Evolutionary conservation across 2,888 invertebrate species (phyloP).

Genomic region (Salpingus planirostris): DNA sequence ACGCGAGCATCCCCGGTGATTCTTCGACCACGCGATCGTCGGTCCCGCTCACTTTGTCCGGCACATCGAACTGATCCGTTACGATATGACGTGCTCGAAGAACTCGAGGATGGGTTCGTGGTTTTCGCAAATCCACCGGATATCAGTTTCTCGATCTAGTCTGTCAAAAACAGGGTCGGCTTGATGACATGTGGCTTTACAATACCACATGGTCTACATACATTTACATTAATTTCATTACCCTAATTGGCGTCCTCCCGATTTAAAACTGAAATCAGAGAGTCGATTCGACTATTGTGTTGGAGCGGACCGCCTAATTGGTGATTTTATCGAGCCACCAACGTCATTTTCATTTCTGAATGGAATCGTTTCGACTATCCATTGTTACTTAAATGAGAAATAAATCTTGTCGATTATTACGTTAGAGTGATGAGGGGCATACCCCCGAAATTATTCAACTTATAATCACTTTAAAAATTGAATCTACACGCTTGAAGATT

Average conservation of each 20-base stretch:
- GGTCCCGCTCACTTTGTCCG: too few relatives aligned
- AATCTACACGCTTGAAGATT: too few relatives aligned
- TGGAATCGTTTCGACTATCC: too few relatives aligned
- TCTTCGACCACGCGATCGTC: too few relatives aligned
- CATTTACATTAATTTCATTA: slow-evolving; percentile 40
- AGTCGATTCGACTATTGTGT: slow-evolving; percentile 8
- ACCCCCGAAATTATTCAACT: too few relatives aligned
- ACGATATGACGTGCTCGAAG: slow-evolving; percentile 11
- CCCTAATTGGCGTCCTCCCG: slow-evolving; percentile 24
- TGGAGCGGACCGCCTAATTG: slow-evolving; percentile 12
- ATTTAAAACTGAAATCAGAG: slow-evolving; percentile 14
- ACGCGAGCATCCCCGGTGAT: too few relatives aligned
- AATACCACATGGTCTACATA: slow-evolving; percentile 35
- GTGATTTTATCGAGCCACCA: slow-evolving; percentile 10
- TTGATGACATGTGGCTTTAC: slow-evolving; percentile 34
- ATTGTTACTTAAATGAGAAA: too few relatives aligned
- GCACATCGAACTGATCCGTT: too few relatives aligned
- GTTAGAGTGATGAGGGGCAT: too few relatives aligned
- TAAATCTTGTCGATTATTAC: too few relatives aligned
- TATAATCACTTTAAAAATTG: too few relatives aligned
- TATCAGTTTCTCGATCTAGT: slow-evolving; percentile 28
- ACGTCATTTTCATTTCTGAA: too few relatives aligned
- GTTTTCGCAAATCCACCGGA: slow-evolving; percentile 22
- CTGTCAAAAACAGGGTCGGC: slow-evolving; percentile 26
- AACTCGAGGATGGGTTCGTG: slow-evolving; percentile 10